These are phyloP conservation scores for Antennarius striatus DNA, from an alignment of 2,113 vertebrate genomes.

Conservation along the genomic window DNA sequence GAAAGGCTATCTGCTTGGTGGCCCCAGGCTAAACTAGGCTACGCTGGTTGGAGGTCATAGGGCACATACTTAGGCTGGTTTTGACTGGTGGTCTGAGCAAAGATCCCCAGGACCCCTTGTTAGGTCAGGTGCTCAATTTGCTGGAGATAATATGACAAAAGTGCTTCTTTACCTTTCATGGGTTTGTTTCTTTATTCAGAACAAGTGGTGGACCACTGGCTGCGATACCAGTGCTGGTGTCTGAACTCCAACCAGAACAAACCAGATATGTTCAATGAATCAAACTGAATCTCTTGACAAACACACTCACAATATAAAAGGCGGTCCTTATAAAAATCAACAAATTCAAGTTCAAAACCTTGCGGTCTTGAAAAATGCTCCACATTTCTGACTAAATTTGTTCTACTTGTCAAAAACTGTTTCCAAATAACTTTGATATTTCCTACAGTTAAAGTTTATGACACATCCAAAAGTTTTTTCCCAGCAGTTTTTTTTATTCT, in stretches of 20 bases:
- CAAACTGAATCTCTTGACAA: too few relatives aligned
- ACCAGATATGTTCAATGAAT: too few relatives aligned
- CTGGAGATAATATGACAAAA: conserved; percentile 48
- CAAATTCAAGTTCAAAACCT: too few relatives aligned
- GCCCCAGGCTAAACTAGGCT: conserved; percentile 60
- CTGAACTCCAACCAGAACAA: conserved; percentile 4
- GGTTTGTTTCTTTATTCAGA: not conserved
- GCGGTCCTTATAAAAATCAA: too few relatives aligned
- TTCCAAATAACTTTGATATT: too few relatives aligned
- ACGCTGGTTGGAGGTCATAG: conserved; percentile 61
- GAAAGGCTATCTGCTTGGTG: conserved; percentile 70
- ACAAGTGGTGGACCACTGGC: not conserved
- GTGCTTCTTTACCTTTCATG: conserved; percentile 6
- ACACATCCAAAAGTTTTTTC: too few relatives aligned
- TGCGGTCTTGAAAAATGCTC: too few relatives aligned
- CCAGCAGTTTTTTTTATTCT: too few relatives aligned
- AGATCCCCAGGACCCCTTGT: conserved; percentile 37
- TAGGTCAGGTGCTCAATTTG: conserved; percentile 64
- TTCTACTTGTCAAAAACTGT: too few relatives aligned
- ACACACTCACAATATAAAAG: too few relatives aligned
- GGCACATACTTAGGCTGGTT: conserved; percentile 61
- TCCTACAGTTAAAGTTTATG: too few relatives aligned
- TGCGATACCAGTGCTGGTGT: conserved; percentile 1
- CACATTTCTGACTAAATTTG: too few relatives aligned
- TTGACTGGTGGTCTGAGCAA: conserved; percentile 55